Evolutionary conservation across 37 sponge, comb jelly and placozoan species (phyloP).

Genomic region (Lycopodina hypogea): DNA sequence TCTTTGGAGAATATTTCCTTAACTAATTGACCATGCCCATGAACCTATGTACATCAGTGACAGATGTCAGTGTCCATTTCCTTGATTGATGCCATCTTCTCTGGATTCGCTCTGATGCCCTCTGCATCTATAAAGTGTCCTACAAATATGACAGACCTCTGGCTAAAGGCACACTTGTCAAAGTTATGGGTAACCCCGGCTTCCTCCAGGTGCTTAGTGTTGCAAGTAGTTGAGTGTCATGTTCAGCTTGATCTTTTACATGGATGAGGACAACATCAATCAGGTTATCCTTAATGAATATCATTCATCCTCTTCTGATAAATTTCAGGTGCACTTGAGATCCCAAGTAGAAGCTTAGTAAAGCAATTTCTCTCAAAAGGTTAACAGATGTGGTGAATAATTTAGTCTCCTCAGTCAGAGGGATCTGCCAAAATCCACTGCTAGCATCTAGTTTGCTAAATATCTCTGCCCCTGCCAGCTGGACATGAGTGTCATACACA

Average conservation of each 20-base stretch:
- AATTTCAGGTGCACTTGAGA: slow-evolving; percentile 53
- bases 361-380: slow-evolving; percentile 37
- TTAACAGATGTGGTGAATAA: slow-evolving; percentile 50
- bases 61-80: slow-evolving; percentile 21
- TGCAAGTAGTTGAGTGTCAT: slow-evolving; percentile 23
- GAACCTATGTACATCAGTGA: slow-evolving; percentile 28
- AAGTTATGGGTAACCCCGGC: slow-evolving; percentile 42
- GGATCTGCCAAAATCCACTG: slow-evolving; percentile 60
- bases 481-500: slow-evolving; percentile 43
- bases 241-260: slow-evolving; percentile 31
- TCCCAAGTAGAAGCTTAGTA: slow-evolving; percentile 49
- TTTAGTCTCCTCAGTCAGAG: slow-evolving; percentile 11
- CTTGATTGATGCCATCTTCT: slow-evolving; percentile 25
- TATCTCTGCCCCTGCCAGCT: slow-evolving; percentile 32
- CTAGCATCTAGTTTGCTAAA: slow-evolving; percentile 54
- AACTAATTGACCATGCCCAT: slow-evolving; percentile 57
- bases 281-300: slow-evolving; percentile 46
- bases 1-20: slow-evolving; percentile 41
- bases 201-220: slow-evolving; percentile 23
- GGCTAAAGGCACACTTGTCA: slow-evolving; percentile 40
- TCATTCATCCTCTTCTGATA: slow-evolving; percentile 46
- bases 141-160: slow-evolving; percentile 22
- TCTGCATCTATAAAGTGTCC: slow-evolving; percentile 35
- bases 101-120: slow-evolving; percentile 50
- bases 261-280: slow-evolving; percentile 47